A percentile compares a stretch with the other conserved stretches of the same genome.
These are phyloP conservation scores for Felis catus DNA, from an alignment of 2,113 vertebrate species.

Conservation along the genomic window F.catus_Fca126_mat1.0 CM031412.1:18806501-18807000, in stretches of 20 bases:
- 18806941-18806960: neutral
- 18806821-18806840: neutral
- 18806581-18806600: neutral
- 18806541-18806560: neutral
- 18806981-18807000: neutral
- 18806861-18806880: neutral
- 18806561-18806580: neutral
- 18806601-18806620: neutral
- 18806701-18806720: neutral
- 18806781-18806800: neutral
- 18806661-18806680: too few species aligned
- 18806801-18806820: neutral
- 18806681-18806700: neutral
- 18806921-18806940: neutral
- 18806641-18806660: neutral
- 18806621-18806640: accelerated
- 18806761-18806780: neutral
- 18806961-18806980: neutral
- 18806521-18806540: neutral
- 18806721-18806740: neutral
- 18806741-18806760: neutral
- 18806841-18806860: neutral
- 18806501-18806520: too few species aligned
- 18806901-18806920: neutral
- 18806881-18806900: neutral